Conservation (phyloP, 2,888 invertebrate genomes). For the Leptinotarsa rubiginosa region DNA sequence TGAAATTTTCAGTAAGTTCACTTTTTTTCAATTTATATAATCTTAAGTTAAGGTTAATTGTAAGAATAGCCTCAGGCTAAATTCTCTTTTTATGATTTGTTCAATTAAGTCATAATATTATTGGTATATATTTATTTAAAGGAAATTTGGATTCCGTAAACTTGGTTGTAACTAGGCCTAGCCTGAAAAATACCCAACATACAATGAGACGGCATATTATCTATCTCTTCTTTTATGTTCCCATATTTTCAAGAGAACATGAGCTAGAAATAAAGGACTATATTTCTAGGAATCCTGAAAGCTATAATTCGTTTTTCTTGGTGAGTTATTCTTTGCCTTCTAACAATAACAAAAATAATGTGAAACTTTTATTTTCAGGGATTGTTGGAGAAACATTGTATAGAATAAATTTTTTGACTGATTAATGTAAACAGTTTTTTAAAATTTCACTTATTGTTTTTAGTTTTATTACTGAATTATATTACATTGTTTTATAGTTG, state of each 20-base stretch:
- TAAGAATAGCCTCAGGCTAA: no score
- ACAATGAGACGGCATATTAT: neutral
- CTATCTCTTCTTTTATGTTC: neutral
- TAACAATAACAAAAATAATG: neutral
- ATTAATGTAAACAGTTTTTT: no score
- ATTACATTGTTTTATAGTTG: no score
- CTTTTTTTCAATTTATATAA: slow-evolving; percentile 7
- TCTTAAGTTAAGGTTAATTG: no score
- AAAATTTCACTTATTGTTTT: no score
- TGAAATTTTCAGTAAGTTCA: slow-evolving; percentile 65
- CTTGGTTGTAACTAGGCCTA: slow-evolving; percentile 31
- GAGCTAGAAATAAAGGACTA: neutral
- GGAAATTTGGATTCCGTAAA: slow-evolving; percentile 43
- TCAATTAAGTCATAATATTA: neutral
- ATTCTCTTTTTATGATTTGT: no score
- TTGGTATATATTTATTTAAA: slow-evolving; percentile 20
- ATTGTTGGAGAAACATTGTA: neutral
- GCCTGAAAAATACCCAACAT: neutral
- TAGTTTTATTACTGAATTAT: no score
- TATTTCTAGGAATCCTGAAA: neutral
- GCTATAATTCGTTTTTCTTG: neutral
- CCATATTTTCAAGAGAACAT: neutral
- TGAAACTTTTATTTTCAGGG: neutral
- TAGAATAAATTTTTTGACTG: neutral
- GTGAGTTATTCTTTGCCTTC: neutral